Percentiles rank a stretch among this genome's conserved stretches.
Evolutionary conservation across 2,113 vertebrate species (phyloP).

Genomic region (Emydocephalus ijimae): DNA sequence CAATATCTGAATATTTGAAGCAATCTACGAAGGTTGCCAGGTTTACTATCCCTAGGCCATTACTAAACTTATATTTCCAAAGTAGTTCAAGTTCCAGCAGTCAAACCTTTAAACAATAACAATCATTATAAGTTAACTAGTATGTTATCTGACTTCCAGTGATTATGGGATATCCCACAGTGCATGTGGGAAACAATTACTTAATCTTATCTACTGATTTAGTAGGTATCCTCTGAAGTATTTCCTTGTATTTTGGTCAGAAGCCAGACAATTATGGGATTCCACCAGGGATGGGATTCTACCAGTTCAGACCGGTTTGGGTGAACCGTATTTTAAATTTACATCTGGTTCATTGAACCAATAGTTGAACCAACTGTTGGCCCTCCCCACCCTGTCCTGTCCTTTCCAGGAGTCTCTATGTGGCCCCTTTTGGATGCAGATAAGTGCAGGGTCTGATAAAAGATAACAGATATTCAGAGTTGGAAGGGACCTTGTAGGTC

Average conservation of each 20-base stretch:
- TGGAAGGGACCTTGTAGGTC: too few species aligned
- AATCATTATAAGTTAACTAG: background rate
- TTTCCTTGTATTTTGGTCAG: background rate
- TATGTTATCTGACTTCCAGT: background rate
- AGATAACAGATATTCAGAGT: too few species aligned
- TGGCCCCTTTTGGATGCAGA: too few species aligned
- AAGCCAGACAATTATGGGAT: background rate
- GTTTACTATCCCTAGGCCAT: background rate
- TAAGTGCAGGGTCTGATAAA: too few species aligned
- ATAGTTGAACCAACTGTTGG: too few species aligned
- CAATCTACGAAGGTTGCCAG: background rate
- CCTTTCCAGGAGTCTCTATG: too few species aligned
- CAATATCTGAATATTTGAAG: background rate
- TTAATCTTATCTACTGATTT: background rate
- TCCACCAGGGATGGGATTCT: background rate
- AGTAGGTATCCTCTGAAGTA: background rate
- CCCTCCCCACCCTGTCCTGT: too few species aligned
- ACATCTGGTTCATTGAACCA: too few species aligned
- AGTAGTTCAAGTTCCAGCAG: background rate
- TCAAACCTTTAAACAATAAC: background rate
- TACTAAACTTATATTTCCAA: background rate
- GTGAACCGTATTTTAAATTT: too few species aligned
- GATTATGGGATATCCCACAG: background rate
- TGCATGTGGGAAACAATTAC: background rate
- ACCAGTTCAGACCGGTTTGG: too few species aligned